Conservation (phyloP, 2,888 invertebrate genomes). For the Hypercompe scribonia region DNA sequence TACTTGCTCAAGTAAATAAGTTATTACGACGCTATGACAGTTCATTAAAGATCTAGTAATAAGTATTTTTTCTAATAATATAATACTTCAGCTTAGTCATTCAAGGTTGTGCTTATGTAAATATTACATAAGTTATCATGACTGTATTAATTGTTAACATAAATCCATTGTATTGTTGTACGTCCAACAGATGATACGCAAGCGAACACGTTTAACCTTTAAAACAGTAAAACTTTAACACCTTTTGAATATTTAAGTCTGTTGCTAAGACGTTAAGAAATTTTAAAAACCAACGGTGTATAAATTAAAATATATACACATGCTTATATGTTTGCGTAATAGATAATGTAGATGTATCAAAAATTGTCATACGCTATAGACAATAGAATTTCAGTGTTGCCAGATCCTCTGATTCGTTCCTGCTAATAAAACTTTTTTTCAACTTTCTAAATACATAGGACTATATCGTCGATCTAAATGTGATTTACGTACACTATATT, state of each 20-base stretch:
- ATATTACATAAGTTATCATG: slow-evolving; percentile 27
- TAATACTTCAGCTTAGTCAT: slow-evolving; percentile 12
- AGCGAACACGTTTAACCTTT: slow-evolving; percentile 9
- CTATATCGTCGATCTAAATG: neutral
- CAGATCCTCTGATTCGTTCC: neutral
- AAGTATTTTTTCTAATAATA: slow-evolving; percentile 22
- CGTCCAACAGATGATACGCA: slow-evolving; percentile 4
- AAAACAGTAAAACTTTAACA: slow-evolving; percentile 23
- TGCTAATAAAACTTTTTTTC: neutral
- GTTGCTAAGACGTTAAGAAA: slow-evolving; percentile 12
- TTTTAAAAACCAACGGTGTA: neutral
- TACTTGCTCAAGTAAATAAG: neutral
- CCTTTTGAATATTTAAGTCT: slow-evolving; percentile 9
- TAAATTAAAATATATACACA: neutral
- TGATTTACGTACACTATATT: neutral
- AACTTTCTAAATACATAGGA: neutral
- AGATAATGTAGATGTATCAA: neutral
- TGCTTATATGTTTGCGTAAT: neutral
- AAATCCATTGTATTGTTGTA: slow-evolving; percentile 10
- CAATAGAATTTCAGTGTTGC: neutral
- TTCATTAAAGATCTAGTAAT: neutral
- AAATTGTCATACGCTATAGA: neutral
- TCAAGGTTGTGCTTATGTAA: slow-evolving; percentile 36
- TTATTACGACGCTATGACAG: neutral
- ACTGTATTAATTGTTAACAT: slow-evolving; percentile 7